A percentile compares a stretch with the other conserved stretches of the same genome.
Evolutionary conservation across 2,888 invertebrate species (phyloP).

Genomic region (Desoria tigrina): DNA sequence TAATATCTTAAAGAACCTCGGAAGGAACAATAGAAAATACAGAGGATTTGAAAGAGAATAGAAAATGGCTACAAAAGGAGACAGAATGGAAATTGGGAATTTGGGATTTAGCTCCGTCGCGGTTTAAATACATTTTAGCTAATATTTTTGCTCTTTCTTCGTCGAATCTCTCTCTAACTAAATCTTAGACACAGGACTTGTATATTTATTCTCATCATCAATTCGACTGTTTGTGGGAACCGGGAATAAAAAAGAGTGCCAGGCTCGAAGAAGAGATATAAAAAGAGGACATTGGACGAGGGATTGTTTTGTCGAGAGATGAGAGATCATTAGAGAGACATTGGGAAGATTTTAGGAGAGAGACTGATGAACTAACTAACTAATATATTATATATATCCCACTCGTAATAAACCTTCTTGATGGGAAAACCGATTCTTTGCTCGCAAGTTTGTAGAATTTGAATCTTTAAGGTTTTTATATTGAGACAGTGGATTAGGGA

Average conservation of each 20-base stretch:
- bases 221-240: slow-evolving; percentile 26
- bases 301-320: slow-evolving; percentile 20
- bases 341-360: not conserved
- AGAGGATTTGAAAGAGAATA: slow-evolving; percentile 7
- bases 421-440: slow-evolving; percentile 15
- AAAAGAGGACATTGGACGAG: slow-evolving; percentile 23
- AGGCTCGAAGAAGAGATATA: not conserved
- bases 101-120: slow-evolving; percentile 24
- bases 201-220: slow-evolving; percentile 11
- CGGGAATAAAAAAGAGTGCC: slow-evolving; percentile 1
- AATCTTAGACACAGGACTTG: not conserved
- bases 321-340: not conserved
- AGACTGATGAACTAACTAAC: not conserved
- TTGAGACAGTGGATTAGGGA: slow-evolving; percentile 3
- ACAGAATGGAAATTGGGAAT: slow-evolving; percentile 16
- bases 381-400: not conserved
- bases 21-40: not conserved
- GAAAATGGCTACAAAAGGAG: slow-evolving; percentile 17
- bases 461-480: slow-evolving; percentile 2
- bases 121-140: slow-evolving; percentile 38
- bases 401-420: not conserved
- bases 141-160: slow-evolving; percentile 13
- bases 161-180: not conserved
- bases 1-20: not conserved
- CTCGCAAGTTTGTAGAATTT: not conserved